These are phyloP conservation scores for Myoxocephalus aenaeus DNA, from an alignment of 2,797 vertebrate species.

Conservation along the genomic window DNA sequence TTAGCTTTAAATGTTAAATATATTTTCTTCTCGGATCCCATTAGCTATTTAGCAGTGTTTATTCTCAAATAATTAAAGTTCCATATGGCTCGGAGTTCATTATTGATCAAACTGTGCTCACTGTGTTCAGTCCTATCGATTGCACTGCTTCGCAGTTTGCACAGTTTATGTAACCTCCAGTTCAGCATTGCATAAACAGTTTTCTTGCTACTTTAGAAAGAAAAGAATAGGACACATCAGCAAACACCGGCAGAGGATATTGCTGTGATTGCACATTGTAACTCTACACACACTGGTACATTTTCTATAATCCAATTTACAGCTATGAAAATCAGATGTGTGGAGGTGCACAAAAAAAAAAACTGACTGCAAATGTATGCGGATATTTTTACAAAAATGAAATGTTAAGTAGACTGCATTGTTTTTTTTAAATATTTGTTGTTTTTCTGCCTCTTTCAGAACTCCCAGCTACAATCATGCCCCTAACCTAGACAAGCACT, in stretches of 20 bases:
- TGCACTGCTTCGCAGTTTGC: constrained; percentile 62
- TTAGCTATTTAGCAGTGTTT: constrained; percentile 73
- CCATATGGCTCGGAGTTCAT: constrained; percentile 68
- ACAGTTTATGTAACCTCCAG: constrained; percentile 52
- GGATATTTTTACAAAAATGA: neutral
- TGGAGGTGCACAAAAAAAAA: constrained; percentile 15
- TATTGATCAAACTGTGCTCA: constrained; percentile 72
- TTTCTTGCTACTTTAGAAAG: constrained; percentile 44
- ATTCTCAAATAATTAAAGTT: constrained; percentile 74
- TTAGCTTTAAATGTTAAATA: constrained; percentile 66
- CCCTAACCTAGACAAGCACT: constrained; percentile 97
- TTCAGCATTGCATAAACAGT: constrained; percentile 60
- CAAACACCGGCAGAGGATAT: constrained; percentile 35
- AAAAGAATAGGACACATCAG: constrained; percentile 30
- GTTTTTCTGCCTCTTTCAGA: constrained; percentile 73
- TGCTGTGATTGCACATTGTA: constrained; percentile 39
- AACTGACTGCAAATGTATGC: constrained; percentile 13
- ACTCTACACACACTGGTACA: constrained; percentile 24
- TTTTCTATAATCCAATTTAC: constrained; percentile 42
- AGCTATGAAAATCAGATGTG: constrained; percentile 17
- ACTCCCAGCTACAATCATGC: constrained; percentile 98
- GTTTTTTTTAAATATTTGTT: neutral
- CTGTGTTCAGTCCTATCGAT: constrained; percentile 60
- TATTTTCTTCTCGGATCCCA: constrained; percentile 65
- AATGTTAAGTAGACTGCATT: neutral